These are phyloP conservation scores for Rhegmatorhina hoffmannsi DNA, from an alignment of 2,113 vertebrate genomes.

Conservation along the genomic window DNA sequence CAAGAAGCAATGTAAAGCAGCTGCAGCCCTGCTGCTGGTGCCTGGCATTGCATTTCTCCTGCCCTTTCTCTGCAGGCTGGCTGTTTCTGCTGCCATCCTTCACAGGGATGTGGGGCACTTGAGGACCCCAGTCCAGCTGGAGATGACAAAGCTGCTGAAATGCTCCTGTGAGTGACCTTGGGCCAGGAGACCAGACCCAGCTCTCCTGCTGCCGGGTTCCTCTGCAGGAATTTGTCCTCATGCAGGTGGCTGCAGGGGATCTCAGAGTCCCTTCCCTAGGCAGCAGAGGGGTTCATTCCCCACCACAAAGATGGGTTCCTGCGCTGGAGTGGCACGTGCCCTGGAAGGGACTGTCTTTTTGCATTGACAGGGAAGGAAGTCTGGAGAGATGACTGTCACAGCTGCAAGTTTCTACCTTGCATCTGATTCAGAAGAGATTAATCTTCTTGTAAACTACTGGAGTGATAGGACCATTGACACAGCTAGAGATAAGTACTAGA, in stretches of 20 bases:
- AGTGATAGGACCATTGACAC: not conserved
- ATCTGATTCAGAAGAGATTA: not conserved
- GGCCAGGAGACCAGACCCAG: not conserved
- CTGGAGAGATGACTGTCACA: not conserved
- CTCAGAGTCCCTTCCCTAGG: not conserved
- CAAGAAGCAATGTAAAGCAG: not conserved
- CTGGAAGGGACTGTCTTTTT: slow-evolving; percentile 6
- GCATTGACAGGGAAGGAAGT: fast-evolving
- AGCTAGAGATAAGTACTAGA: not conserved
- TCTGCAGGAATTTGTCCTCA: fast-evolving
- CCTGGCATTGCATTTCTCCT: not conserved
- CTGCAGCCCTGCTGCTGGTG: not conserved
- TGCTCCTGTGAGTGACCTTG: fast-evolving
- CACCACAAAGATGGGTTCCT: not conserved
- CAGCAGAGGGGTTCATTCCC: not conserved
- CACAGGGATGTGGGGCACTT: fast-evolving
- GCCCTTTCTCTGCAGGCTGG: not conserved
- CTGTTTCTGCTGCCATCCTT: not conserved
- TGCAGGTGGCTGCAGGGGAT: not conserved
- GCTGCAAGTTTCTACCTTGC: not conserved
- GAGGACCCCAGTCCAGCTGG: not conserved
- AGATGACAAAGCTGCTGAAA: not conserved
- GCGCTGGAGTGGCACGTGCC: not conserved
- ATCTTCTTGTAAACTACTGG: not conserved
- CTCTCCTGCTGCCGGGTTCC: not conserved